These are phyloP conservation scores for Drosophila kepulauana DNA, from an alignment of 1,140 invertebrate genomes.

Conservation along the genomic window DNA sequence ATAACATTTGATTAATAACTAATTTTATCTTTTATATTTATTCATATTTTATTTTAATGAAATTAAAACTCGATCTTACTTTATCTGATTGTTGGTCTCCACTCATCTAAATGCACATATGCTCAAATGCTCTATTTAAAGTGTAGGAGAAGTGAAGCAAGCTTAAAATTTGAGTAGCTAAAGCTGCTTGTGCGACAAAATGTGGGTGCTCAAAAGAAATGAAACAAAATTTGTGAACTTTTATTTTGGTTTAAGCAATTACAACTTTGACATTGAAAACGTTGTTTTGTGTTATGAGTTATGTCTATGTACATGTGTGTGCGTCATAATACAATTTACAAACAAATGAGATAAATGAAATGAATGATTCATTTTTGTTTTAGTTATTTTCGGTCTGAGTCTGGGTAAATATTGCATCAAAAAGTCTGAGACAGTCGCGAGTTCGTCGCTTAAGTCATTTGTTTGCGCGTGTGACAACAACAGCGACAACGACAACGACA, in stretches of 20 bases:
- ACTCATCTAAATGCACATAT: not conserved
- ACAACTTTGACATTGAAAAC: constrained; percentile 71
- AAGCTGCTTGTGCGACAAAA: constrained; percentile 32
- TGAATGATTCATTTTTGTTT: constrained; percentile 46
- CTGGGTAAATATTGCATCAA: constrained; percentile 61
- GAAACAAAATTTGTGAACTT: constrained; percentile 33
- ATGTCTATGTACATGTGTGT: constrained; percentile 23
- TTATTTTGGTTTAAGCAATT: constrained; percentile 51
- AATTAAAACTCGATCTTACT: no score
- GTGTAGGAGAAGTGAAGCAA: constrained; percentile 4
- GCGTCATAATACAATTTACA: constrained; percentile 46
- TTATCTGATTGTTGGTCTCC: no score
- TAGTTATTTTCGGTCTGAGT: constrained; percentile 23
- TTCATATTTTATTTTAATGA: no score
- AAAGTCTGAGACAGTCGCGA: constrained; percentile 33
- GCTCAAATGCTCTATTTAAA: not conserved
- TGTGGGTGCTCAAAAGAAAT: constrained; percentile 56
- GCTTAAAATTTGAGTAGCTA: constrained; percentile 3
- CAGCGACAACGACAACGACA: constrained; percentile 4
- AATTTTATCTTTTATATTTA: no score
- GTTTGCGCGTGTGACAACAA: constrained; percentile 61
- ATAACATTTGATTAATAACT: no score
- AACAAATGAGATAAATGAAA: constrained; percentile 41
- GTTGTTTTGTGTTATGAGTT: constrained; percentile 6
- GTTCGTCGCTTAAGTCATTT: constrained; percentile 69